Percentiles rank a stretch among this genome's conserved stretches.
Conservation (phyloP, 1,140 invertebrate species). For the Drosophila guanche region DNA sequence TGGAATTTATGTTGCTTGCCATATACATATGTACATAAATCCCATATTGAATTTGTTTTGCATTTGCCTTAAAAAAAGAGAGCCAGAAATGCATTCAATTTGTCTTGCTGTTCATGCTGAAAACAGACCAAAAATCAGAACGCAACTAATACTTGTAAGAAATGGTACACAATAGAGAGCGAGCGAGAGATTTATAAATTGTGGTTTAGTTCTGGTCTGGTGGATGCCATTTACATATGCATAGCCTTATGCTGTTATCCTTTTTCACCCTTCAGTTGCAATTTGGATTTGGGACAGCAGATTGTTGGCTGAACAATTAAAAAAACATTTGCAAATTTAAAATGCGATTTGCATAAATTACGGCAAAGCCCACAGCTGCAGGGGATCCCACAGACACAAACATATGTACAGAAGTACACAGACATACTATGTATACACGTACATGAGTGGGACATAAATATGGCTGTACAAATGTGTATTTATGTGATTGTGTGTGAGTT, state of each 20-base stretch:
- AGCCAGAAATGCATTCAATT: slow-evolving; percentile 55
- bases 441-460: neutral
- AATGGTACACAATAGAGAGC: slow-evolving; percentile 7
- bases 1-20: slow-evolving; percentile 37
- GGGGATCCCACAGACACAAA: slow-evolving; percentile 24
- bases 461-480: slow-evolving; percentile 6
- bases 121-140: slow-evolving; percentile 18
- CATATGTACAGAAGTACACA: neutral
- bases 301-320: slow-evolving; percentile 61
- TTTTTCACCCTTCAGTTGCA: slow-evolving; percentile 9
- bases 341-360: slow-evolving; percentile 67
- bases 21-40: slow-evolving; percentile 25
- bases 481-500: slow-evolving; percentile 14
- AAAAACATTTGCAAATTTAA: slow-evolving; percentile 65
- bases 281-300: slow-evolving; percentile 10
- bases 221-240: slow-evolving; percentile 24
- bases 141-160: slow-evolving; percentile 2
- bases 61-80: slow-evolving; percentile 14
- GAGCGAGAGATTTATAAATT: slow-evolving; percentile 45
- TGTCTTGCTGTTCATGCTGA: slow-evolving; percentile 39
- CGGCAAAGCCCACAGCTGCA: slow-evolving; percentile 22
- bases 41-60: slow-evolving; percentile 47
- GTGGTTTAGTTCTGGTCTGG: slow-evolving; percentile 19
- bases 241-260: slow-evolving; percentile 1
- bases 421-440: neutral